A percentile compares a stretch with the other conserved stretches of the same genome.
Evolutionary conservation across 2,888 invertebrate genomes (phyloP).

Genomic region (Leptarthrus brevirostris): DNA sequence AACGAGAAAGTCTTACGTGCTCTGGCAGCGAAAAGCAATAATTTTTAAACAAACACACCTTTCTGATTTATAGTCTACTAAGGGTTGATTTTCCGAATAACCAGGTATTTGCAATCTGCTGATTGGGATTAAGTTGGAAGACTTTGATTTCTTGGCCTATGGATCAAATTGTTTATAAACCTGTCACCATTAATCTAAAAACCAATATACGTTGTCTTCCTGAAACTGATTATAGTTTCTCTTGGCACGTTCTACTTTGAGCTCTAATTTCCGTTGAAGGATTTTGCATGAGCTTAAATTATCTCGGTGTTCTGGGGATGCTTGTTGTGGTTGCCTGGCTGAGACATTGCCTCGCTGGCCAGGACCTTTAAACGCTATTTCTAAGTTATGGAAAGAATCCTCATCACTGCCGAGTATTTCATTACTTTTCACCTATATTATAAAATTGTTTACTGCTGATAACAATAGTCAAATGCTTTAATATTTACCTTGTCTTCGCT

Average conservation of each 20-base stretch:
- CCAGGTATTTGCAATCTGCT: slow-evolving; percentile 65
- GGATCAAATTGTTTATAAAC: slow-evolving; percentile 36
- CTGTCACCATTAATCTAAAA: background rate
- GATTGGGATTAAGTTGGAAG: slow-evolving; percentile 65
- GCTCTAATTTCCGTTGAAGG: slow-evolving; percentile 66
- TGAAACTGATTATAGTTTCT: slow-evolving; percentile 65
- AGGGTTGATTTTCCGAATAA: slow-evolving; percentile 63
- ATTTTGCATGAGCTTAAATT: slow-evolving; percentile 66
- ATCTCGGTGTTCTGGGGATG: slow-evolving; percentile 38
- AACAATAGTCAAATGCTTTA: too few relatives aligned
- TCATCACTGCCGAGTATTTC: slow-evolving; percentile 37
- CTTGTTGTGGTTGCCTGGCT: slow-evolving; percentile 47
- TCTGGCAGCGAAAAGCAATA: too few relatives aligned
- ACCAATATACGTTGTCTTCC: slow-evolving; percentile 57
- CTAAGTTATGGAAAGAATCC: slow-evolving; percentile 56
- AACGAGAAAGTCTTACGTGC: too few relatives aligned
- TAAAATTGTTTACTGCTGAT: slow-evolving; percentile 12
- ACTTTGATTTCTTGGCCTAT: slow-evolving; percentile 64
- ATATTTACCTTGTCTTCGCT: slow-evolving; percentile 62
- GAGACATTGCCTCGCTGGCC: slow-evolving; percentile 45
- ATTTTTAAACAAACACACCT: slow-evolving; percentile 58
- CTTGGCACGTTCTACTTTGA: slow-evolving; percentile 67
- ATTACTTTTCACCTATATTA: slow-evolving; percentile 25
- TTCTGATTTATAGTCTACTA: slow-evolving; percentile 67
- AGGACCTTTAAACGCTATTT: slow-evolving; percentile 61